Conservation (phyloP, 2,888 invertebrate genomes). For the Sarcophaga caerulescens region DNA sequence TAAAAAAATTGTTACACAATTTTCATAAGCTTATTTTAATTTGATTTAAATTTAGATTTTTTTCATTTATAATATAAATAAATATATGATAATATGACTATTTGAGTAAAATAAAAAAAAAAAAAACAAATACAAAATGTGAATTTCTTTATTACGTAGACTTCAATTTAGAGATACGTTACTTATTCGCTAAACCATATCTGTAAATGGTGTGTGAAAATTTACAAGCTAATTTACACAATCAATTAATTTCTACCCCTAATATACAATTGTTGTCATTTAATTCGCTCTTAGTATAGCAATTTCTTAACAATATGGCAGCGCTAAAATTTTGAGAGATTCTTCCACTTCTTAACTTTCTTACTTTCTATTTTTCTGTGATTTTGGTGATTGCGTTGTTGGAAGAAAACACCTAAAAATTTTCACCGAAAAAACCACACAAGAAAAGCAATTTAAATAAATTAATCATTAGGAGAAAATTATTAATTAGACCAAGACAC, state of each 20-base stretch:
- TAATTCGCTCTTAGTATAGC: background rate
- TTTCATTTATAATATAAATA: no score
- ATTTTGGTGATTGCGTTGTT: conserved; percentile 68
- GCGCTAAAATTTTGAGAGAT: conserved; percentile 17
- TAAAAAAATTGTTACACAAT: no score
- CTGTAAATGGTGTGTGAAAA: no score
- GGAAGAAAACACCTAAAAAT: conserved; percentile 69
- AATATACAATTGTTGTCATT: background rate
- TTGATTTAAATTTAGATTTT: no score
- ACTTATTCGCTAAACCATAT: no score
- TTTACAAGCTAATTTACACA: background rate
- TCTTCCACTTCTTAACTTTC: conserved; percentile 58
- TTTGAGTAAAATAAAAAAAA: no score
- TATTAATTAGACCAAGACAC: conserved; percentile 12
- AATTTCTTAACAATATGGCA: conserved; percentile 1
- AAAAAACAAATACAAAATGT: no score
- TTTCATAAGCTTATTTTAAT: no score
- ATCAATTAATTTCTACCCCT: background rate
- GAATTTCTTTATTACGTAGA: no score
- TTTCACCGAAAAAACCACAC: conserved; percentile 58
- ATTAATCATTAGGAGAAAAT: conserved; percentile 33
- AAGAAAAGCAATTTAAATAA: conserved; percentile 41
- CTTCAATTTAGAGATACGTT: no score
- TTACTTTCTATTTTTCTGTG: conserved; percentile 78
- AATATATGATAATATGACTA: no score